A percentile compares a stretch with the other conserved stretches of the same genome.
Evolutionary conservation across 2,113 vertebrate species (phyloP).

Genomic region (Ciconia boyciana): DNA sequence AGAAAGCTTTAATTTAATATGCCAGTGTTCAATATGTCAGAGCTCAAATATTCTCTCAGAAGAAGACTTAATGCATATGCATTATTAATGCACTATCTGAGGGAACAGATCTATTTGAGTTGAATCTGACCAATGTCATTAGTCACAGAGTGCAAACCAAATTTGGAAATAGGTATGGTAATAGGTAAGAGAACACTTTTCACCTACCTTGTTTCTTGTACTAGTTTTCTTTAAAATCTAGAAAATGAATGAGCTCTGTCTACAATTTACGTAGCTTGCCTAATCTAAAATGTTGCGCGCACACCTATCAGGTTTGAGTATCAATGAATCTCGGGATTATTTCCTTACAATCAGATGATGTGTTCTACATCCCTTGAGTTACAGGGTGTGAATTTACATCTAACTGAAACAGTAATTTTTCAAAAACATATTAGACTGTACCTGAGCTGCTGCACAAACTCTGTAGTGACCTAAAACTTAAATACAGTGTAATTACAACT

Average conservation of each 20-base stretch:
- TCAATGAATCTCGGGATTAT: background rate
- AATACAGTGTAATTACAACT: background rate
- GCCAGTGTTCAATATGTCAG: slow-evolving; percentile 66
- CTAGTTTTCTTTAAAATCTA: background rate
- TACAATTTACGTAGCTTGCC: background rate
- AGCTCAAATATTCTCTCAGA: slow-evolving; percentile 72
- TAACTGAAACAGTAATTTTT: background rate
- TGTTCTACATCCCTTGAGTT: background rate
- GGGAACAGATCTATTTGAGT: slow-evolving; percentile 47
- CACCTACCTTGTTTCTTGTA: background rate
- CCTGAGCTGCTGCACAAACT: background rate
- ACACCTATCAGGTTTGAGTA: background rate
- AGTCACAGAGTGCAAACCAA: slow-evolving; percentile 29
- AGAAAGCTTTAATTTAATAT: slow-evolving; percentile 70
- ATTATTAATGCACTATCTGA: slow-evolving; percentile 68
- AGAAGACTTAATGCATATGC: slow-evolving; percentile 56
- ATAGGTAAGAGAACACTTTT: background rate
- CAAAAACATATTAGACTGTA: background rate
- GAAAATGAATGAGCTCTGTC: background rate
- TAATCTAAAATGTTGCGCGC: background rate
- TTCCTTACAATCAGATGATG: background rate
- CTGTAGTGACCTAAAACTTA: background rate
- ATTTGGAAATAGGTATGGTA: background rate
- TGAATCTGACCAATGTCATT: slow-evolving; percentile 55
- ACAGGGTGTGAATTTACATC: background rate